Percentiles rank a stretch among this genome's conserved stretches.
These are phyloP conservation scores for Seira musarum DNA, from an alignment of 2,888 invertebrate species.

Conservation along the genomic window DNA sequence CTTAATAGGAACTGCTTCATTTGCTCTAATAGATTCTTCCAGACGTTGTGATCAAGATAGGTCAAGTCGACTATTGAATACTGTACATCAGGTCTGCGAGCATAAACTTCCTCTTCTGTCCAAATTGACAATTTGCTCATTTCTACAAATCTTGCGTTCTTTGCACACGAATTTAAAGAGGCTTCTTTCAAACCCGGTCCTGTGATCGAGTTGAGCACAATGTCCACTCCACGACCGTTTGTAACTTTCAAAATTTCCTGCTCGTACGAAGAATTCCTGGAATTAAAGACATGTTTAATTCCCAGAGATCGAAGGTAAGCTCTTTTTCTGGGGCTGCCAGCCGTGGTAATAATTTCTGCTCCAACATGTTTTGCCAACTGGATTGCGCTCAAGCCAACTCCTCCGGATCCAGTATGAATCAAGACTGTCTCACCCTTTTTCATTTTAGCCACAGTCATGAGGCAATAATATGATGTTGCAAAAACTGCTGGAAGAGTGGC, in stretches of 20 bases:
- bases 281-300: conserved; percentile 49
- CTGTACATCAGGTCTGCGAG: conserved; percentile 48
- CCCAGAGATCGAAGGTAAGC: conserved; percentile 51
- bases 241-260: conserved; percentile 36
- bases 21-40: neutral
- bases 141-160: conserved; percentile 50
- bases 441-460: conserved; percentile 45
- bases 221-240: conserved; percentile 38
- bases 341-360: conserved; percentile 50
- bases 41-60: neutral
- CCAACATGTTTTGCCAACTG: conserved; percentile 49
- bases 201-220: conserved; percentile 58
- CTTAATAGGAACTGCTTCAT: conserved; percentile 5
- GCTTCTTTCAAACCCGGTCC: conserved; percentile 56
- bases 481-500: conserved; percentile 51
- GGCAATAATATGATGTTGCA: conserved; percentile 38
- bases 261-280: conserved; percentile 27
- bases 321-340: conserved; percentile 47
- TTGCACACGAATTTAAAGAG: conserved; percentile 21
- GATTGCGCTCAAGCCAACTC: conserved; percentile 56
- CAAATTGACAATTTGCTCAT: conserved; percentile 54
- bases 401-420: conserved; percentile 57
- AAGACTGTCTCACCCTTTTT: conserved; percentile 42
- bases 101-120: conserved; percentile 39
- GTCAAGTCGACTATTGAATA: conserved; percentile 50